A percentile compares a stretch with the other conserved stretches of the same genome.
These are phyloP conservation scores for Acronicta leporina DNA, from an alignment of 2,888 invertebrate genomes.

Conservation along the genomic window DNA sequence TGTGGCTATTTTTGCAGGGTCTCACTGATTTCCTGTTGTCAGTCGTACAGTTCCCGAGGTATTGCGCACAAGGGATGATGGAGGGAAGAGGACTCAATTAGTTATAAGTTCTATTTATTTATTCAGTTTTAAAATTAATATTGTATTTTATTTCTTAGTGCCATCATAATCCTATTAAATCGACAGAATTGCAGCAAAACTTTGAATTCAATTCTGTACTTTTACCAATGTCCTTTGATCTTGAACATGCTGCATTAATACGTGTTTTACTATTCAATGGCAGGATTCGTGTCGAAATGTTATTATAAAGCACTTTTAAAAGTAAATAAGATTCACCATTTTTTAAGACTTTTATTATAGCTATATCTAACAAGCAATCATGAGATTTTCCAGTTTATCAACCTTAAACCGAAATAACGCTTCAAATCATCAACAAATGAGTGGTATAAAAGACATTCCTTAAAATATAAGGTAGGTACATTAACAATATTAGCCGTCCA, in stretches of 20 bases:
- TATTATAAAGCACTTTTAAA: not conserved
- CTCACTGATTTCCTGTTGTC: conserved; percentile 91
- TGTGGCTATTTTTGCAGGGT: conserved; percentile 80
- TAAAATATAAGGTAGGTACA: too few relatives aligned
- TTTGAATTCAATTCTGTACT: not conserved
- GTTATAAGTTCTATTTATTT: conserved; percentile 43
- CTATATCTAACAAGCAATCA: not conserved
- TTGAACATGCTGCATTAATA: not conserved
- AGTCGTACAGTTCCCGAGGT: conserved; percentile 92
- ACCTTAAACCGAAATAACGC: not conserved
- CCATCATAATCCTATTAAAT: not conserved
- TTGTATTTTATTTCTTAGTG: conserved; percentile 3
- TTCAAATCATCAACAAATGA: too few relatives aligned
- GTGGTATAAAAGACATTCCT: too few relatives aligned
- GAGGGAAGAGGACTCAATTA: conserved; percentile 87
- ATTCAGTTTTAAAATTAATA: conserved; percentile 17
- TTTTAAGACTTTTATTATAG: not conserved
- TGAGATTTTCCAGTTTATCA: not conserved
- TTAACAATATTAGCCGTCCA: too few relatives aligned
- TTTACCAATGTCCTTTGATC: too few relatives aligned
- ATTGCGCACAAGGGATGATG: conserved; percentile 92
- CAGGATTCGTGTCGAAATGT: not conserved
- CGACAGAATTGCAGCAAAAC: not conserved
- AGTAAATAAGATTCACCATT: not conserved
- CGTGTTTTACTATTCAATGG: not conserved